phyloP scores from a whole-genome alignment of 1,140 invertebrate species.

The Drosophila mojavensis region DNA sequence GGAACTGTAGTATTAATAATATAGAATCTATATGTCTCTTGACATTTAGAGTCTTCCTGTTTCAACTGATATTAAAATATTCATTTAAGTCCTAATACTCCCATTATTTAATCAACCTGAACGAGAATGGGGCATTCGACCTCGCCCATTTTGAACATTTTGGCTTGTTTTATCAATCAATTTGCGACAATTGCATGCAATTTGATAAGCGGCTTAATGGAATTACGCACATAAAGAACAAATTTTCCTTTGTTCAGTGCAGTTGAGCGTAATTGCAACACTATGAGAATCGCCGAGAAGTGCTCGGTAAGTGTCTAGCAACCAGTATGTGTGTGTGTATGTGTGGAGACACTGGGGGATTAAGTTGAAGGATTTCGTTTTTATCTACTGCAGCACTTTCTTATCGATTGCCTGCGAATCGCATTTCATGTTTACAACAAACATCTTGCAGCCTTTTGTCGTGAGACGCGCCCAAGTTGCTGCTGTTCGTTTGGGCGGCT shows the following conservation, averaged over 20 bases:
- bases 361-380: neutral
- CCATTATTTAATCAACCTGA: too few species aligned
- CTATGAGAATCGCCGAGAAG: constrained; percentile 6
- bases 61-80: too few species aligned
- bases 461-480: constrained; percentile 4
- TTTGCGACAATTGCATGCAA: neutral
- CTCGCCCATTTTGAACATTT: too few species aligned
- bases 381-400: constrained; percentile 11
- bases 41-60: too few species aligned
- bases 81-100: too few species aligned
- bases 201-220: neutral
- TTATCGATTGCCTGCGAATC: constrained; percentile 24
- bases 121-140: too few species aligned
- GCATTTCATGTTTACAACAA: constrained; percentile 36
- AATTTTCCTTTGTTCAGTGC: neutral
- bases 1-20: too few species aligned
- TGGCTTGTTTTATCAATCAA: too few species aligned
- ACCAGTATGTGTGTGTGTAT: too few species aligned
- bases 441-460: constrained; percentile 26
- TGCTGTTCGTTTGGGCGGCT: neutral
- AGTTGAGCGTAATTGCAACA: neutral
- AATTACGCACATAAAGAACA: neutral
- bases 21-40: too few species aligned
- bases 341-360: too few species aligned
- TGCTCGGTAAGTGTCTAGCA: neutral